Conservation (phyloP, 2,797 vertebrate genomes). For the Chiropotes sagulatus region DNA sequence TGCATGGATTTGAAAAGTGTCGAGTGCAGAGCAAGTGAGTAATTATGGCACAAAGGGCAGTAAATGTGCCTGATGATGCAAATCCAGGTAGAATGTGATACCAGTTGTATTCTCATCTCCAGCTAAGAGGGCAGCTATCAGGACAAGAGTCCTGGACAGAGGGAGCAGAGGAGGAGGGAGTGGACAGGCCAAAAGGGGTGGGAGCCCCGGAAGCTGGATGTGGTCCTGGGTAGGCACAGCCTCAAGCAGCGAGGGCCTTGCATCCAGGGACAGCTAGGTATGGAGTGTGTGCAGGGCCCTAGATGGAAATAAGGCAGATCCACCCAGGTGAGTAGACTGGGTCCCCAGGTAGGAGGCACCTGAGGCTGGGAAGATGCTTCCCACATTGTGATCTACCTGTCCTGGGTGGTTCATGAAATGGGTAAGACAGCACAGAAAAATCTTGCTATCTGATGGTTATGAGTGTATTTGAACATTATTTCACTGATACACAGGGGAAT, state of each 20-base stretch:
- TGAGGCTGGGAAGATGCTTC: neutral
- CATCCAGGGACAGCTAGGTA: neutral
- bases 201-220: neutral
- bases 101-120: neutral
- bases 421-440: neutral
- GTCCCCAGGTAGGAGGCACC: neutral
- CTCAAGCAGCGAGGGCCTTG: neutral
- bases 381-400: neutral
- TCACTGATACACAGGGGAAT: neutral
- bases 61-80: neutral
- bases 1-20: accelerated
- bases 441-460: neutral
- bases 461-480: neutral
- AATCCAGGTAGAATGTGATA: neutral
- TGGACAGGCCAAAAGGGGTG: neutral
- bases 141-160: neutral
- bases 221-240: neutral
- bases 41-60: neutral
- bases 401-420: neutral
- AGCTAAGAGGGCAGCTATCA: neutral
- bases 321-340: neutral
- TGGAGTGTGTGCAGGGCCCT: accelerated
- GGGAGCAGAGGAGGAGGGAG: neutral
- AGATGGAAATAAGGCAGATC: neutral
- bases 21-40: neutral